Conservation (phyloP, 2,888 invertebrate genomes). For the Luperina nickerlii region DNA sequence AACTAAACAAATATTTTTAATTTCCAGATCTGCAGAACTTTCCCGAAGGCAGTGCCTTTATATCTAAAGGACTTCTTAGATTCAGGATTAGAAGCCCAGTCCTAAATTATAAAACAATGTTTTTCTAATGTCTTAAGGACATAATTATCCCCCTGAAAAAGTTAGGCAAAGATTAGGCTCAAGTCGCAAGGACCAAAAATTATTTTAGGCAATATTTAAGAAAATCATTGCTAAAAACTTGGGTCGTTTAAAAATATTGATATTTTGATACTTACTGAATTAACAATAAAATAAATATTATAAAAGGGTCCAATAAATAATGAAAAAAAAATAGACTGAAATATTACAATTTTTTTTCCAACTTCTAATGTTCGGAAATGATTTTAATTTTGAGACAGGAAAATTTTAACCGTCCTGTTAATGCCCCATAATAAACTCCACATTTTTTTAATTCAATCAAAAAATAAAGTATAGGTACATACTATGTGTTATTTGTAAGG, state of each 20-base stretch:
- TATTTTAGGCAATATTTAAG: constrained; percentile 22
- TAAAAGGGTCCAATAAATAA: neutral
- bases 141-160: constrained; percentile 11
- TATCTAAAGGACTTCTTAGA: constrained; percentile 92
- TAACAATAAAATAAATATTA: neutral
- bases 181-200: constrained; percentile 49
- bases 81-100: constrained; percentile 91
- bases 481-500: neutral
- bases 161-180: constrained; percentile 37
- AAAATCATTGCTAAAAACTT: constrained; percentile 2
- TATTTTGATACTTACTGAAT: constrained; percentile 11
- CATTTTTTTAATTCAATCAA: neutral
- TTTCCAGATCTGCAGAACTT: constrained; percentile 88
- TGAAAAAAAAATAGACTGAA: neutral
- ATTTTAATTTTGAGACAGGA: neutral
- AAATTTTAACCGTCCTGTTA: neutral
- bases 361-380: neutral
- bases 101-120: constrained; percentile 34
- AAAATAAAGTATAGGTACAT: neutral
- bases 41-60: constrained; percentile 89
- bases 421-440: neutral
- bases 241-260: neutral
- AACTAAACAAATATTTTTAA: neutral
- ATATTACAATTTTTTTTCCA: neutral
- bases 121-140: neutral